A percentile compares a stretch with the other conserved stretches of the same genome.
These are phyloP conservation scores for Tetrax tetrax DNA, from an alignment of 2,113 vertebrate genomes.

Conservation along the genomic window DNA sequence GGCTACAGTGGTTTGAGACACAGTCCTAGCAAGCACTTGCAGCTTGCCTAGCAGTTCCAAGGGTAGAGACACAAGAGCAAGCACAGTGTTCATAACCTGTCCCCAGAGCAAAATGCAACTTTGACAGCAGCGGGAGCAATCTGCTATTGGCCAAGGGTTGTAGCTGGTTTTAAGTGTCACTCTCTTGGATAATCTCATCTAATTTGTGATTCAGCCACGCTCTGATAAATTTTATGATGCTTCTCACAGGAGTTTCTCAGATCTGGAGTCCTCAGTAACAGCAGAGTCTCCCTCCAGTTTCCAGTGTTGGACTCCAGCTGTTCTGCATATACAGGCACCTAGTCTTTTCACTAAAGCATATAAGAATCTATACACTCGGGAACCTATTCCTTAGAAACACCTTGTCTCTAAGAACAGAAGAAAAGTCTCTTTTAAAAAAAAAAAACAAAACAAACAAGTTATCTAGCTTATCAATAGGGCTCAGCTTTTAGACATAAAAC, in stretches of 20 bases:
- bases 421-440: neutral
- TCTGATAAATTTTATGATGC: neutral
- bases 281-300: neutral
- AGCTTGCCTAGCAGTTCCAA: neutral
- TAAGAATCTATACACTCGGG: neutral
- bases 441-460: neutral
- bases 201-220: neutral
- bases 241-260: neutral
- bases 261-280: neutral
- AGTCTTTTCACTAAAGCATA: neutral
- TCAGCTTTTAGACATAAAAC: conserved; percentile 11
- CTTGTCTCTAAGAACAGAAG: neutral
- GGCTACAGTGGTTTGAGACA: neutral
- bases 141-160: neutral
- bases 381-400: neutral
- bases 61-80: neutral
- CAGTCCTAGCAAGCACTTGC: neutral
- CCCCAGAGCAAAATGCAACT: neutral
- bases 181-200: neutral
- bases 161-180: neutral
- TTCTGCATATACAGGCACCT: neutral
- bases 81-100: neutral
- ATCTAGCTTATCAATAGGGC: neutral
- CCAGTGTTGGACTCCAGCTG: neutral
- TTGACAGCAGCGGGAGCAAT: neutral